Percentiles rank a stretch among this genome's conserved stretches.
Conservation (phyloP, 2,113 vertebrate genomes). For the Leuciscus idus region DNA sequence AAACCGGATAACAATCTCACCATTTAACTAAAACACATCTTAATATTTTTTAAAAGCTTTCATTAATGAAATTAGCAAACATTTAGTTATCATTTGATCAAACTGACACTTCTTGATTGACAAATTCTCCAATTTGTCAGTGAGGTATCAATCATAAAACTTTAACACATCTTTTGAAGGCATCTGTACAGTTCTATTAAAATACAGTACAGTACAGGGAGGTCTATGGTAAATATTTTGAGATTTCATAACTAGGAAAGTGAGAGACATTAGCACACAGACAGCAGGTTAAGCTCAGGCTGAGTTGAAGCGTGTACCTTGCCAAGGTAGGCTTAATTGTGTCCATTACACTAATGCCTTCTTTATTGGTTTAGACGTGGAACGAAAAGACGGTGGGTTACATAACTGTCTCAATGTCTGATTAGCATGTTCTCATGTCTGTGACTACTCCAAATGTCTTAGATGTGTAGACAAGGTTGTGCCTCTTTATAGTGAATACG, state of each 20-base stretch:
- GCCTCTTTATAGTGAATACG: neutral
- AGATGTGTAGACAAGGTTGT: neutral
- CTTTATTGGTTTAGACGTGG: conserved; percentile 9
- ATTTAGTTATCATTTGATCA: neutral
- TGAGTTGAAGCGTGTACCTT: neutral
- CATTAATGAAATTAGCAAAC: neutral
- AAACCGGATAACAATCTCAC: neutral
- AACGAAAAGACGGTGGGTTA: conserved; percentile 11
- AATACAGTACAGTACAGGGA: neutral
- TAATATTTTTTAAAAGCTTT: neutral
- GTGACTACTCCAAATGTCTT: neutral
- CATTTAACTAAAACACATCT: neutral
- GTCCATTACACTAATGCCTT: conserved; percentile 1
- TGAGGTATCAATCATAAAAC: neutral
- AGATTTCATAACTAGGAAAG: neutral
- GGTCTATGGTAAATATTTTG: neutral
- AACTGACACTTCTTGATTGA: neutral
- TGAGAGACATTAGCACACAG: neutral
- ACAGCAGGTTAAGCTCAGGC: neutral
- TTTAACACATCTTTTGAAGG: neutral
- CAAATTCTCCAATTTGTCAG: neutral
- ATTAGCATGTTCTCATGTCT: neutral
- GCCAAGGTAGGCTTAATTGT: conserved; percentile 6
- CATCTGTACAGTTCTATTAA: neutral
- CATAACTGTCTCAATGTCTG: conserved; percentile 34